phyloP scores from a whole-genome alignment of 2,113 vertebrate genomes.

The Campylomormyrus numenius region DNA sequence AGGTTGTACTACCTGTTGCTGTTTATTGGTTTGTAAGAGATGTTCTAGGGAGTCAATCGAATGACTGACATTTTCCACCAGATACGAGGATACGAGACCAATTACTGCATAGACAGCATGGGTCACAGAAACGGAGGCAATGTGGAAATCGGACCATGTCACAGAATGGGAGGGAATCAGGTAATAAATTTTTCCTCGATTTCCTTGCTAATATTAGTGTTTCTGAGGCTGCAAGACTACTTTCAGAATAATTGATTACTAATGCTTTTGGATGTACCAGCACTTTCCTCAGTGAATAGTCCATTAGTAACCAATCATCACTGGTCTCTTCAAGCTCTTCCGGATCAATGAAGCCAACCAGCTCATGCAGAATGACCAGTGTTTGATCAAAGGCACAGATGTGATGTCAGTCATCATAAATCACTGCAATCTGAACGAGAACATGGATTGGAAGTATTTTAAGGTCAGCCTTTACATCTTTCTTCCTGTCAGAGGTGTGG shows the following conservation, averaged over 20 bases:
- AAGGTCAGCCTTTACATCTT: constrained; percentile 66
- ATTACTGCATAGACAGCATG: constrained; percentile 98
- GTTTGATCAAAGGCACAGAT: constrained; percentile 76
- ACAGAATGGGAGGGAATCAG: constrained; percentile 98
- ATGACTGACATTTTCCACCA: constrained; percentile 40
- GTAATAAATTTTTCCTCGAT: constrained; percentile 47
- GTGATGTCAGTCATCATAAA: constrained; percentile 78
- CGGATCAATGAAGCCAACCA: constrained; percentile 95
- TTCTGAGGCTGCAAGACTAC: not conserved
- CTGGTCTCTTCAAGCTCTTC: constrained; percentile 69
- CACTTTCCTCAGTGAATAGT: not conserved
- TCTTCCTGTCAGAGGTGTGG: not conserved
- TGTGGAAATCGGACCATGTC: constrained; percentile 86
- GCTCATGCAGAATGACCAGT: constrained; percentile 96
- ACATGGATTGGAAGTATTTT: constrained; percentile 89
- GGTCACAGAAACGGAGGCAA: constrained; percentile 86
- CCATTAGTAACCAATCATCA: not conserved
- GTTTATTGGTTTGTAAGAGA: not conserved
- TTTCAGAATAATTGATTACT: not conserved
- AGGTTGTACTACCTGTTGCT: not conserved
- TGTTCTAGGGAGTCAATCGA: not conserved
- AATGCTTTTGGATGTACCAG: not conserved
- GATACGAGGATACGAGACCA: constrained; percentile 83
- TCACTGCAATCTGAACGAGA: constrained; percentile 83
- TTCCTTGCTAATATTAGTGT: not conserved